Evolutionary conservation across 2,888 invertebrate genomes (phyloP), one percentile per base, ranked within the genome.

Genomic region (Halocaridina rubra): DNA sequence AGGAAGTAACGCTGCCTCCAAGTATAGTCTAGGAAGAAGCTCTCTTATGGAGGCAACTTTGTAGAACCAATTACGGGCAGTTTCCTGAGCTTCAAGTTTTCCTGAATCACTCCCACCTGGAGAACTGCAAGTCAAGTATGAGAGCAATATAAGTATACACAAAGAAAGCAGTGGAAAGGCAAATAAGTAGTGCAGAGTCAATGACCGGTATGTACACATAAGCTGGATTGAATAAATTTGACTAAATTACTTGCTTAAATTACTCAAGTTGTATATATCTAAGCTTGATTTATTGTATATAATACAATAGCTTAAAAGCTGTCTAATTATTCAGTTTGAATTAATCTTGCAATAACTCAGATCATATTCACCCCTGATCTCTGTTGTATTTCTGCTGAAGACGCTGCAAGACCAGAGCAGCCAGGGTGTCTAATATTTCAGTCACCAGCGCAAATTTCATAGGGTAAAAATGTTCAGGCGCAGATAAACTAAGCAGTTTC

Each of bases 51-150:
- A 98, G 0, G 98, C 97, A 90, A 99, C 97, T 93, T 99, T 99
- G 91, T 96, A 98, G 92, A 99, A 97, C 99, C 99, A 99, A 92
- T 99, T 99, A 89, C 96, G 94, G 90, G 98, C 98, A 0, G 98
- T 99, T 92, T 98, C 98, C 91, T 96, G 97, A 0, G 98, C 97
- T 76, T 94, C 82, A 61, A 61, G 22, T 13, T 39, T 30, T 7
- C 24, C 72, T 27, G 2, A 16, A 29, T 59, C 33, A 22, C 32
- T 59, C 24, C 64, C 53, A 29, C 61, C 46, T 13, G 75, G 24
- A 19, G 33, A 74, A 61, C 80, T 80, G 74, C 24, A 32, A 13
- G 19, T 13, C 13, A 33, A 81, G 33, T 2, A 7, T n/a, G n/a
- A n/a, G n/a, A n/a, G n/a, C n/a, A n/a, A n/a, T n/a, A n/a, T n/a